Conservation (phyloP, 1,140 invertebrate genomes). For the Cotesia vestalis region DNA sequence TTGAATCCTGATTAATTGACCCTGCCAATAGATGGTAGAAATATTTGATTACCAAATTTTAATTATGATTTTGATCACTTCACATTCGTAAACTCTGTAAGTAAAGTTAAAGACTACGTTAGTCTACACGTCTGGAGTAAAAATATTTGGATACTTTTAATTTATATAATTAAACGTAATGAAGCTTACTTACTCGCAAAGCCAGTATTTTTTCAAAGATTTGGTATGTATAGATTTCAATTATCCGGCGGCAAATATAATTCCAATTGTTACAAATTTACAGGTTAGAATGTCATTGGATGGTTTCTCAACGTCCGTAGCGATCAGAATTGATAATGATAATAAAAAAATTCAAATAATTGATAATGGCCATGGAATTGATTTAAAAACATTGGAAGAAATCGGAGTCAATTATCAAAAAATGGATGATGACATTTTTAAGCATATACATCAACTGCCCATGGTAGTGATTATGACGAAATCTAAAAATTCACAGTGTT, state of each 20-base stretch:
- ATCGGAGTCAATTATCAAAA: conserved; percentile 39
- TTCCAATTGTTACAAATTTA: neutral
- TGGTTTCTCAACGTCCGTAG: conserved; percentile 47
- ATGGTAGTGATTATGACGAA: too few species aligned
- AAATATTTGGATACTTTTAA: neutral
- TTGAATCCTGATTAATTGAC: too few species aligned
- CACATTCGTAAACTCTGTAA: too few species aligned
- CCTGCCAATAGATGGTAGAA: too few species aligned
- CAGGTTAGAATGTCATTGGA: conserved; percentile 40
- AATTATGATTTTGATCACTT: too few species aligned
- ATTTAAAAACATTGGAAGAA: conserved; percentile 32
- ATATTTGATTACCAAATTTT: too few species aligned
- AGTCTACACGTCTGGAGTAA: neutral
- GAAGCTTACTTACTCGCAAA: neutral
- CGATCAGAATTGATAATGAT: conserved; percentile 46
- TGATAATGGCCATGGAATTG: conserved; percentile 56
- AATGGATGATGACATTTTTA: neutral
- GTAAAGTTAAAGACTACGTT: too few species aligned
- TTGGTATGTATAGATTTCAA: conserved; percentile 2
- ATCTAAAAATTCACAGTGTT: too few species aligned
- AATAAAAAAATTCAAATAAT: conserved; percentile 51
- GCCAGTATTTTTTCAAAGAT: neutral
- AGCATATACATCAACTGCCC: neutral
- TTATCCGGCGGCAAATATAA: neutral
- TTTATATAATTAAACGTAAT: neutral